Evolutionary conservation across 2,113 vertebrate genomes (phyloP), one percentile per base, ranked within the genome.

Genomic region (Penelope pileata): DNA sequence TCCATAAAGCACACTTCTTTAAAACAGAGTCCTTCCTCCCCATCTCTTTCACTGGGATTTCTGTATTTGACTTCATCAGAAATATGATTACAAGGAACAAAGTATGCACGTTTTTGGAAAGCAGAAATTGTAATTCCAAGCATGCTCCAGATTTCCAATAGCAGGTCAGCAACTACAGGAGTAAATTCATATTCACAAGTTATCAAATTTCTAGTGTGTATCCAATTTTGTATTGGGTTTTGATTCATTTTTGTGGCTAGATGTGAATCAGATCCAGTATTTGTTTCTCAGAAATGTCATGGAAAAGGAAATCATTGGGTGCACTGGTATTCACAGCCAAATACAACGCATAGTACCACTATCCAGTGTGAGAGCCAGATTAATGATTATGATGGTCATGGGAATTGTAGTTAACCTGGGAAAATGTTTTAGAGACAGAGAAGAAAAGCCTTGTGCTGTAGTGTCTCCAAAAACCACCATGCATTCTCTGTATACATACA

Each of bases 241-340:
- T 97, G 90, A 88, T 97, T 96, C 95, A 96, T 95, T 78, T 78
- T 96, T 96, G 94, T 95, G 91, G 90, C 86, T 96, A 48, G 86
- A 94, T 38, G 90, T 75, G 90, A 94, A 93, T 88, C 86, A 43
- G 90, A 80, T 96, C 95, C 93, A 92, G 88, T 93, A 38, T 95
- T 96, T 94, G 90, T 95, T 97, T 96, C 92, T 94, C 85, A 94
- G 93, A 90, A 90, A 90, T 94, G 92, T 95, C 88, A 92, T 93
- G 95, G 95, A 95, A 97, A 93, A 96, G 93, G 95, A 97, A 96
- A 95, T 91, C 90, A 6, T 64, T 94, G 93, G 94, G 88, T 93
- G 92, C 93, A 8, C n/a, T 73, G 83, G 77, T 66, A 23, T 82
- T 96, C 88, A 78, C 88, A 91, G 93, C 94, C 95, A 96, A 95